A percentile compares a stretch with the other conserved stretches of the same genome.
These are phyloP conservation scores for Conger conger DNA, from an alignment of 2,113 vertebrate species.

Conservation along the genomic window DNA sequence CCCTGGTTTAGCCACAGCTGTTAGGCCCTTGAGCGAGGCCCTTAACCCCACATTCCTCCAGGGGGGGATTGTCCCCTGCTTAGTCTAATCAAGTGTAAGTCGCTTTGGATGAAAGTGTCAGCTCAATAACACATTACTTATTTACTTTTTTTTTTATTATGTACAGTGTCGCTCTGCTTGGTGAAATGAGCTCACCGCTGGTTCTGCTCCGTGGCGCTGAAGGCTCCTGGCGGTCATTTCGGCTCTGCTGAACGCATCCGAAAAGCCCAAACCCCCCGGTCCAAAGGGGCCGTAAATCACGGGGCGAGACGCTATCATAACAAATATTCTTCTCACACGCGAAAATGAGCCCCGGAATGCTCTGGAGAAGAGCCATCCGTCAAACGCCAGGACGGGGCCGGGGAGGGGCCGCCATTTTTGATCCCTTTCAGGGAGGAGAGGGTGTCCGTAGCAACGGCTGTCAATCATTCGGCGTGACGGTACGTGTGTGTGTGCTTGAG, in stretches of 20 bases:
- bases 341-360: background rate
- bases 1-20: no score
- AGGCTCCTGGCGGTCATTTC: background rate
- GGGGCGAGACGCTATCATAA: background rate
- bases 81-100: no score
- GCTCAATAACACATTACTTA: no score
- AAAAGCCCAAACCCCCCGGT: background rate
- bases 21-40: no score
- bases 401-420: background rate
- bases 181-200: background rate
- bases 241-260: background rate
- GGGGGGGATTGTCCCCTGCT: no score
- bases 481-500: no score
- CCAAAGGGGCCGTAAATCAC: background rate
- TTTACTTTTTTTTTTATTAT: no score
- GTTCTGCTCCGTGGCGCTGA: background rate
- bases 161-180: background rate
- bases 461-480: no score
- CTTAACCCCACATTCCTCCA: no score
- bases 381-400: background rate
- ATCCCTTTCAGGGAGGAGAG: background rate
- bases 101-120: no score
- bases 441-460: no score
- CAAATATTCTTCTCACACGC: background rate
- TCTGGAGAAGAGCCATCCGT: background rate